Base-by-base conservation (phyloP, 2,113 vertebrate species). In the Athene noctua region DNA sequence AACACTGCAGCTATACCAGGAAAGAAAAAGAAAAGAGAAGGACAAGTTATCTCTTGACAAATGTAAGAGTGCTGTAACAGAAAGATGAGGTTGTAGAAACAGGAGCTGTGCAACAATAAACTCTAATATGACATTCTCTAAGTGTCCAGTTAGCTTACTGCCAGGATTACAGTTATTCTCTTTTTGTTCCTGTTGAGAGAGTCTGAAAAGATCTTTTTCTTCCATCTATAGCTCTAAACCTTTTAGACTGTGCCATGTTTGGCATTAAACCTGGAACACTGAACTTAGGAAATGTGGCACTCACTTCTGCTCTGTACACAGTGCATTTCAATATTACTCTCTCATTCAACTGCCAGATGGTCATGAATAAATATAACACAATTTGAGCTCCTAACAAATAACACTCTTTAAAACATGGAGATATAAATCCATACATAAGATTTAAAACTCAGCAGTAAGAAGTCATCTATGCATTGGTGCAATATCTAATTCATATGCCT, bases 361-460 rank as follows among this genome's bases (percentile, higher is more conserved):
- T 73, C 94, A 82, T 95, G 96, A 97, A 89, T 94, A 97, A 96
- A 96, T 93, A 97, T 79, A 97, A 97, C 88, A 94, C 94, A 97
- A 91, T 93, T 88, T 91, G 68, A 73, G 91, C 67, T 96, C 88
- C 70, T 94, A 97, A 96, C 72, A 96, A 96, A 90, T 86, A 95
- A 93, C 92, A 75, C 85, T 95, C 88, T 96, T 94, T 96, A 95
- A 96, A 96, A 96, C 94, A 95, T 80, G 65, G 81, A 89, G 38
- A 92, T 77, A 84, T 55, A 86, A 96, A 95, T 86, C 21, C 42
- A 96, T 32, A 94, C 29, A 10, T 67, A 91, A 95, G 78, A 92
- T 95, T 93, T 89, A 92, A 92, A 90, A 96, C 36, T 86, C 77
- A 81, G 44, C 71, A 80, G 57, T 57, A 86, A 92, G 78, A 92